These are phyloP conservation scores for Ciona savignyi DNA, from an alignment of 23 tunicate genomes.

Conservation along the genomic window DNA sequence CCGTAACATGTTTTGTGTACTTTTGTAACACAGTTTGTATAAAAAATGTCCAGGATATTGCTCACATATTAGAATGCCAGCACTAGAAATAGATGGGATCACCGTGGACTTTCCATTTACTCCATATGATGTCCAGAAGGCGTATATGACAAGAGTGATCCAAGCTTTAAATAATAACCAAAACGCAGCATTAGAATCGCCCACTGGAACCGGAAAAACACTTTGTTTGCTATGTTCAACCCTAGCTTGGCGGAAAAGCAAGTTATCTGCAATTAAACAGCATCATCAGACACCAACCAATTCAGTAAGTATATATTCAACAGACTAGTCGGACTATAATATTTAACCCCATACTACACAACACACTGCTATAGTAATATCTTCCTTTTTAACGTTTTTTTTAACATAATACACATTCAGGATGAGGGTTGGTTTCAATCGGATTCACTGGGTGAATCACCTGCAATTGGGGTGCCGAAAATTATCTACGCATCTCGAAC, in stretches of 20 bases:
- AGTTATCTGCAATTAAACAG: too few species aligned
- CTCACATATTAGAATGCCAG: too few species aligned
- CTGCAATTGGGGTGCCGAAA: conserved; percentile 36
- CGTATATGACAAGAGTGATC: conserved; percentile 76
- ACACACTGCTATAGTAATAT: too few species aligned
- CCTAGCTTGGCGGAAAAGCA: conserved; percentile 64
- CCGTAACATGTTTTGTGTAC: too few species aligned
- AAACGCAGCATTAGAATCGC: conserved; percentile 90
- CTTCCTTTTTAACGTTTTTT: too few species aligned
- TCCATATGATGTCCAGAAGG: conserved; percentile 75
- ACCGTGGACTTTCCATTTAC: conserved; percentile 80
- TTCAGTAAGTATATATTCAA: too few species aligned
- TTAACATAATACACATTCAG: too few species aligned
- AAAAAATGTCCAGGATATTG: too few species aligned
- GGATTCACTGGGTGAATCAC: conserved; percentile 10
- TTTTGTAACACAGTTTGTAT: too few species aligned
- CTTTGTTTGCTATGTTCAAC: conserved; percentile 72
- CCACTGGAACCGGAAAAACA: conserved; percentile 97
- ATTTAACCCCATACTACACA: too few species aligned
- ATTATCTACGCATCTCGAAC: conserved; percentile 92
- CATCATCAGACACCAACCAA: too few species aligned
- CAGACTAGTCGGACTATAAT: too few species aligned
- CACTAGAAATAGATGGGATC: conserved; percentile 31
- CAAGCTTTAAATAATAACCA: conserved; percentile 55
- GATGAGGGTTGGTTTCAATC: conserved; percentile 33